Base-by-base conservation (phyloP, 2,888 invertebrate species). In the Priocnemis perturbator region DNA sequence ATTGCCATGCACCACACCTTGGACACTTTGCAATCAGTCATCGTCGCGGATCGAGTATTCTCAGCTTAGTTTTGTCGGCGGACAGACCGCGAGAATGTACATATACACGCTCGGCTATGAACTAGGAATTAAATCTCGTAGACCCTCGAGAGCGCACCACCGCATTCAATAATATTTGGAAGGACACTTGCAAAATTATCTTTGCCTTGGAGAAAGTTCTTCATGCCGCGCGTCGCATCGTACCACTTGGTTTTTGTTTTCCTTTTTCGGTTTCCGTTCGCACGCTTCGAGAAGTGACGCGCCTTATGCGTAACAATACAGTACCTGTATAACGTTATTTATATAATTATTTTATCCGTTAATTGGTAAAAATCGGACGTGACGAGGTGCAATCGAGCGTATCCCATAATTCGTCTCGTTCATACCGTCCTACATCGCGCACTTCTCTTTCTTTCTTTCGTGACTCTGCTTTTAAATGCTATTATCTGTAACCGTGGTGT, bases 141-240 rank as follows among this genome's bases (percentile, higher is more conserved):
- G 67, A 78, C 73, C 60, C 63, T 73, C 61, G 73, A 76, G 64
- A 78, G 70, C 74, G 73, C 70, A 65, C 75, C 77, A 79, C 62
- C 71, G 77, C 74, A 67, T 78, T 79, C 45, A 37, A 37, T 37
- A 37, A 80, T 73, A 71, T 75, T 81, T 83, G 85, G 83, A 85
- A 85, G 84, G 85, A 83, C 81, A 83, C 77, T 83, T 83, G 80
- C 82, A 84, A 83, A 85, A 77, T 37, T 66, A 78, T 73, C 61
- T 81, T 83, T 81, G 83, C 81, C 74, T 71, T 73, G 69, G 71
- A 81, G 69, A 82, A 69, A 64, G 37, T 37, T 37, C 37, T 37
- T 37, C 37, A 37, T 37, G 37, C 26, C 26, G 26, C 37, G 37
- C 37, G 37, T 37, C 37, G 26, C 26, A 26, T 37, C 37, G 37